Base-by-base conservation (phyloP, 2,797 vertebrate genomes). In the Denticeps clupeoides region DNA sequence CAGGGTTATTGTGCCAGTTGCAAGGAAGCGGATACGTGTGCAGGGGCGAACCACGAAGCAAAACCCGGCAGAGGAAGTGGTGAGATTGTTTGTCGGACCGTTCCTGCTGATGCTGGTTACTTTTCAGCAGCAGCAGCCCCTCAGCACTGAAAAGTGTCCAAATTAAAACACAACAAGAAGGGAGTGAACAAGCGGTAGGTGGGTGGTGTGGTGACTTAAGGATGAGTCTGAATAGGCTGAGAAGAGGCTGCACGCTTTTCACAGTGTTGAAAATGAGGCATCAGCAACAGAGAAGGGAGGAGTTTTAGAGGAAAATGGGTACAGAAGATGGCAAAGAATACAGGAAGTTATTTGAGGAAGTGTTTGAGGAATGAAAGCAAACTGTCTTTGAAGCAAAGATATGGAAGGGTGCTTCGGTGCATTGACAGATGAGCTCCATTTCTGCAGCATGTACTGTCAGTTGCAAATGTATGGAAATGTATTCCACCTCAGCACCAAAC, bases 1-100 rank as follows among this genome's bases (percentile, higher is more conserved):
- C 45, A 40, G 43, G 54, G 28, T 42, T 23, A 18, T 29, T 19
- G 27, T 52, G 24, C 37, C 44, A 41, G 42, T 43, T 19, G 31
- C 51, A 37, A 66, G 57, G 54, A 66, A 62, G 49, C 44, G 42
- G 63, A 62, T 57, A 46, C 42, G 54, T 35, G 27, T 43, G 51
- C 21, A 44, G 41, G 15, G 29, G 28, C 37, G 43, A 53, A 53
- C 60, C 46, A 53, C 49, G 54, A 57, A 56, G 61, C 50, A 61
- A 41, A 37, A 54, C 43, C 43, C 2, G 42, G 32, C 43, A 47
- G 22, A 62, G 55, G 55, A 62, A 58, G 55, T 43, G 33, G 45
- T 33, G 41, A 47, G 50, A 47, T 46, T 38, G 18, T 26, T 47
- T 49, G 26, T 13, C 31, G 49, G 49, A 45, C 40, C 48, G 26